Conservation (phyloP, 2,888 invertebrate species). For the Yponomeuta malinellus region DNA sequence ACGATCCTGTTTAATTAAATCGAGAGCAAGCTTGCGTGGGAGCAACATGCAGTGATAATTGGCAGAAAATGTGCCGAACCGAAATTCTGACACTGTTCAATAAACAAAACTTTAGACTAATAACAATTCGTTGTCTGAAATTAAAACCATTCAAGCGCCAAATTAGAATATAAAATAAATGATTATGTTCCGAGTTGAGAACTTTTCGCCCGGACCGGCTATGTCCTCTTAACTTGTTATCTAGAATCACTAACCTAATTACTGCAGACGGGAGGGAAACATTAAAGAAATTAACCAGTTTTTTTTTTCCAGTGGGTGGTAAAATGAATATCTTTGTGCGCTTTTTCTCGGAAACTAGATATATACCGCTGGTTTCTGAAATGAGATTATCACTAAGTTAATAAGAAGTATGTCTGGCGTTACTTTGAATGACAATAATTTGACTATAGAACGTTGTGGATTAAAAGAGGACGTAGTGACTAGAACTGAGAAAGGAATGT, state of each 20-base stretch:
- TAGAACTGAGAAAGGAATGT: no score
- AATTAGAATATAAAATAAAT: constrained; percentile 47
- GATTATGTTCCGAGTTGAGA: constrained; percentile 47
- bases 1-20: neutral
- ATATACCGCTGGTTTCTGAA: no score
- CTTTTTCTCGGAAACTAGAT: constrained; percentile 15
- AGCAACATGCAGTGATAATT: neutral
- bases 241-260: constrained; percentile 56
- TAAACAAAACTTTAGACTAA: neutral
- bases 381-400: no score
- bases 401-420: no score
- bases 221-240: constrained; percentile 25
- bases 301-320: constrained; percentile 47
- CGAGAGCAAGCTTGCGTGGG: neutral
- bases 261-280: constrained; percentile 46
- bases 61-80: neutral
- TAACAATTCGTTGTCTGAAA: constrained; percentile 25
- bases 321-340: constrained; percentile 36
- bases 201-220: constrained; percentile 33
- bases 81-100: constrained; percentile 3
- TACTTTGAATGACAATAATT: no score
- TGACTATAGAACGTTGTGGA: no score
- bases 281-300: constrained; percentile 56
- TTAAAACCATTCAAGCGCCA: constrained; percentile 36
- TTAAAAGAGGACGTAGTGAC: no score